These are phyloP conservation scores for Busseola fusca DNA, from an alignment of 2,888 invertebrate species.

Conservation along the genomic window DNA sequence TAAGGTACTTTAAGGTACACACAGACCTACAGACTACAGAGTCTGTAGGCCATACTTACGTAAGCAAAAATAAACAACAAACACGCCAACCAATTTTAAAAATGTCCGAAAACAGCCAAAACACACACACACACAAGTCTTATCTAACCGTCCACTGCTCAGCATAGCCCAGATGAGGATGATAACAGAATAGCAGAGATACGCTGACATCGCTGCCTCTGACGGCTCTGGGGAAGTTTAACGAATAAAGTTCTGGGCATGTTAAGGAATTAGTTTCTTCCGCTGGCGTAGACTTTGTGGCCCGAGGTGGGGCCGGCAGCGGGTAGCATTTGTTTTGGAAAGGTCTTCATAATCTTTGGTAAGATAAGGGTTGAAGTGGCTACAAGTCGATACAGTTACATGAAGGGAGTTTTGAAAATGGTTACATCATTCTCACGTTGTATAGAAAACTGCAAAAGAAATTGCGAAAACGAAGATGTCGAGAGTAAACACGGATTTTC, in stretches of 20 bases:
- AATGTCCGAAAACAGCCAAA: not conserved
- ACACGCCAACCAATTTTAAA: not conserved
- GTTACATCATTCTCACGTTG: too few relatives aligned
- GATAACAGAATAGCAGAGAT: slow-evolving; percentile 59
- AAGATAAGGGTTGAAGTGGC: not conserved
- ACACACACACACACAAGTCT: slow-evolving; percentile 8
- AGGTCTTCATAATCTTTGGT: too few relatives aligned
- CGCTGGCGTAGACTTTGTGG: slow-evolving; percentile 67
- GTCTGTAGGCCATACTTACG: not conserved
- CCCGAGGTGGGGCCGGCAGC: slow-evolving; percentile 45
- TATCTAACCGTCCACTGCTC: slow-evolving; percentile 29
- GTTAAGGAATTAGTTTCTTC: slow-evolving; percentile 86
- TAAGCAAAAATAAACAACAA: not conserved
- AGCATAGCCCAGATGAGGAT: slow-evolving; percentile 50
- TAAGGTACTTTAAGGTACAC: too few relatives aligned
- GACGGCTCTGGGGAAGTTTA: slow-evolving; percentile 76
- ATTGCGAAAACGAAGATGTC: too few relatives aligned
- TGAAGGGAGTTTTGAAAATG: too few relatives aligned
- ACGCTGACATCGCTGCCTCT: slow-evolving; percentile 62
- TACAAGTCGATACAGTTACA: too few relatives aligned
- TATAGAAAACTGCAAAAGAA: too few relatives aligned
- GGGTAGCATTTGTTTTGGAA: not conserved
- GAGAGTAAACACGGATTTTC: too few relatives aligned
- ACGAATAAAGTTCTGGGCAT: slow-evolving; percentile 83
- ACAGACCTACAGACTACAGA: too few relatives aligned